Evolutionary conservation across 2,113 vertebrate species (phyloP).

Genomic region (Poeciliopsis prolifica): DNA sequence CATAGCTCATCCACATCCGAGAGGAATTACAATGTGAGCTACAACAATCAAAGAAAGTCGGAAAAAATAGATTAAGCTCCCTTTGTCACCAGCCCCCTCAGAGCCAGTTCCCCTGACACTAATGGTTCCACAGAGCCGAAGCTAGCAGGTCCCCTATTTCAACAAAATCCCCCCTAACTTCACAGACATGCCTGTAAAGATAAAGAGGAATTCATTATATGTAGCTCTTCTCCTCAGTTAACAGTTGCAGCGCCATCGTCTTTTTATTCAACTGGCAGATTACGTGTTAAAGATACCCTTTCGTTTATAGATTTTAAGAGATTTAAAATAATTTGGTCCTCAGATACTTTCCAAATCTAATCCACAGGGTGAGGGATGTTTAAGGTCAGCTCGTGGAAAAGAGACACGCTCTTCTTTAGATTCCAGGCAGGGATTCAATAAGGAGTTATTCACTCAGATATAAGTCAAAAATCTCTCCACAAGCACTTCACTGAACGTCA

Average conservation of each 20-base stretch:
- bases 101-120: slow-evolving; percentile 67
- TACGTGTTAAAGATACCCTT: slow-evolving; percentile 60
- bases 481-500: slow-evolving; percentile 53
- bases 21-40: slow-evolving; percentile 73
- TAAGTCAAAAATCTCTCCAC: slow-evolving; percentile 52
- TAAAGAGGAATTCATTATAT: slow-evolving; percentile 63
- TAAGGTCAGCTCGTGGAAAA: slow-evolving; percentile 64
- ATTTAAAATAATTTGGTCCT: slow-evolving; percentile 64
- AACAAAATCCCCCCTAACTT: slow-evolving; percentile 69
- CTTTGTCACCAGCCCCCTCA: slow-evolving; percentile 66
- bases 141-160: slow-evolving; percentile 66
- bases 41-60: slow-evolving; percentile 70
- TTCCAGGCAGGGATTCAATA: slow-evolving; percentile 57
- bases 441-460: slow-evolving; percentile 44
- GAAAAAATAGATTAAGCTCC: slow-evolving; percentile 62
- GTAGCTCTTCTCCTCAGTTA: slow-evolving; percentile 47
- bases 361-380: slow-evolving; percentile 52
- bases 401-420: slow-evolving; percentile 46
- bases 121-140: slow-evolving; percentile 62
- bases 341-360: slow-evolving; percentile 60
- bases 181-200: slow-evolving; percentile 73
- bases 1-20: slow-evolving; percentile 68
- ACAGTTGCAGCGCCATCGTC: slow-evolving; percentile 49
- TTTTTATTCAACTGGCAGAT: slow-evolving; percentile 55
- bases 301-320: slow-evolving; percentile 63